Conservation (phyloP, 53 echinoderm and acorn worm species). For the Echinarachnius parma region DNA sequence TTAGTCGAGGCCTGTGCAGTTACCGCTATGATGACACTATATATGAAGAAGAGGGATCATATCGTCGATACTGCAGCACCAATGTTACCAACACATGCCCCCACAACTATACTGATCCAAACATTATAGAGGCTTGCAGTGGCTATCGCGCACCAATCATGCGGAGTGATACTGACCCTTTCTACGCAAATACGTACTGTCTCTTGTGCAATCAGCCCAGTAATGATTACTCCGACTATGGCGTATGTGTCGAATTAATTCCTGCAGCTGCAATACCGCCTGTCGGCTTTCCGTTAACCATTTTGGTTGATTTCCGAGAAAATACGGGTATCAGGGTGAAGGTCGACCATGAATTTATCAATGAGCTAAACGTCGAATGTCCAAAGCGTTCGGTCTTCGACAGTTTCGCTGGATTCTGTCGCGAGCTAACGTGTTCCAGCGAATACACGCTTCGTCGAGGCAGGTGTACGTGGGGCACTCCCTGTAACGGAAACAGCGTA, state of each 20-base stretch:
- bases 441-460: neutral
- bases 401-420: neutral
- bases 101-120: neutral
- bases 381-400: slow-evolving; percentile 13
- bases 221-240: neutral
- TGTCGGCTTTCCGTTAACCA: slow-evolving; percentile 18
- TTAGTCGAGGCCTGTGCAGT: slow-evolving; percentile 9
- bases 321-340: neutral
- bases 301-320: slow-evolving; percentile 18
- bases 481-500: neutral
- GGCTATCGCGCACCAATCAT: slow-evolving; percentile 5
- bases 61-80: neutral
- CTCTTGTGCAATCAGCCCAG: neutral
- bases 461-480: slow-evolving; percentile 4
- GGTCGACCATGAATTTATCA: neutral
- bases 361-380: neutral
- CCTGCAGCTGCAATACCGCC: neutral
- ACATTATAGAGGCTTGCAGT: neutral
- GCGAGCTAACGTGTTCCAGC: neutral
- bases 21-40: neutral
- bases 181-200: slow-evolving; percentile 20
- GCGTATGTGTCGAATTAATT: neutral
- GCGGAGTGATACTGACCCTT: neutral
- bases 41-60: neutral
- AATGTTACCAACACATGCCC: neutral